Conservation (phyloP, 2,113 vertebrate species). For the Thinocorus orbignyianus region DNA sequence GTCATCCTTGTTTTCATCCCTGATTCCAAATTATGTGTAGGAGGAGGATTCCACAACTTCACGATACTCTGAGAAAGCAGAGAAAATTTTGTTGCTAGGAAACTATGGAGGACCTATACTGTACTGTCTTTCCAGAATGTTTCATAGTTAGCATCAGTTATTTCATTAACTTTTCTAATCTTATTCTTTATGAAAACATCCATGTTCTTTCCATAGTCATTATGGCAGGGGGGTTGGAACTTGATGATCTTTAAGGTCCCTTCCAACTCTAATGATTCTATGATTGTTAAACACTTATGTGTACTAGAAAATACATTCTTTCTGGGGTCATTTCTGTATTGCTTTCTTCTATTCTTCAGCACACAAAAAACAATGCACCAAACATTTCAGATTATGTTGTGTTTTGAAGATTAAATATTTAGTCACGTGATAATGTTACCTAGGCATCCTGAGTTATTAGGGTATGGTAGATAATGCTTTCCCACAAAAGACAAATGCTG, state of each 20-base stretch:
- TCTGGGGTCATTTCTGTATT: neutral
- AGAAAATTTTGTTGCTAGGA: constrained; percentile 76
- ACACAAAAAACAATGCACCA: neutral
- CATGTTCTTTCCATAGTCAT: neutral
- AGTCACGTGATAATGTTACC: neutral
- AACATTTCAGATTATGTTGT: neutral
- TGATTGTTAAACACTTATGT: neutral
- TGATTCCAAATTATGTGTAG: constrained; percentile 63
- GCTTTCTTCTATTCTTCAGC: neutral
- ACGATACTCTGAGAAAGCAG: constrained; percentile 50
- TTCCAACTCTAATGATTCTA: too few species aligned
- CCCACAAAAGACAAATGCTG: neutral
- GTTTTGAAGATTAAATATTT: neutral
- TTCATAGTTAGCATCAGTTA: constrained; percentile 25
- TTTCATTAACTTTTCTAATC: neutral
- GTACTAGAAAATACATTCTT: neutral
- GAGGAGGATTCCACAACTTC: constrained; percentile 55
- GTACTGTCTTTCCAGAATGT: constrained; percentile 26
- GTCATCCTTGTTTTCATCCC: constrained; percentile 53
- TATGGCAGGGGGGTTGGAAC: too few species aligned
- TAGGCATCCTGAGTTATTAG: neutral
- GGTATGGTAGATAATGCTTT: neutral
- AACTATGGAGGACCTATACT: constrained; percentile 47
- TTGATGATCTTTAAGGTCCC: too few species aligned
- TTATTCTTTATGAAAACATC: neutral